Evolutionary conservation across 2,888 invertebrate species (phyloP).

Genomic region (Blera fallax): DNA sequence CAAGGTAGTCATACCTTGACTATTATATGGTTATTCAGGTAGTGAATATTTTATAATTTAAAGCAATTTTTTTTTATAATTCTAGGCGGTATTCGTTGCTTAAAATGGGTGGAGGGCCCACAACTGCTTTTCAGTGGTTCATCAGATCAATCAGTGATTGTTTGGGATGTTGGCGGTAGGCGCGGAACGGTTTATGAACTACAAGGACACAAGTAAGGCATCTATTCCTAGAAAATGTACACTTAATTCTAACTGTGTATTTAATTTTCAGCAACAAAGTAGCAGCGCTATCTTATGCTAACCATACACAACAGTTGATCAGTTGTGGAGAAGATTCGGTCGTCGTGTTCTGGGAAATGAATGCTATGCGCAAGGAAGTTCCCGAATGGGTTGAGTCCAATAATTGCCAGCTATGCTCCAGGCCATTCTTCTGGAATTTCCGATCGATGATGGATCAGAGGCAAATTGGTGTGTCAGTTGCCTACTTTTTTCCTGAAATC

Average conservation of each 20-base stretch:
- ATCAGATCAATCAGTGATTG: constrained; percentile 96
- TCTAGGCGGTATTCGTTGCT: constrained; percentile 85
- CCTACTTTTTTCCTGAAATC: not conserved
- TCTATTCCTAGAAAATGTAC: constrained; percentile 5
- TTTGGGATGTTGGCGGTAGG: constrained; percentile 99
- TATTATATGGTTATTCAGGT: no score
- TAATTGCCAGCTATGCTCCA: constrained; percentile 95
- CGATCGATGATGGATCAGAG: constrained; percentile 99
- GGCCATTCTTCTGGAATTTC: constrained; percentile 99
- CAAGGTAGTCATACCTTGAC: no score
- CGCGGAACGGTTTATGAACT: constrained; percentile 98
- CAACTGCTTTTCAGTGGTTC: constrained; percentile 97
- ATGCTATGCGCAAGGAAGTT: constrained; percentile 92
- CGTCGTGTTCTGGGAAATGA: constrained; percentile 97
- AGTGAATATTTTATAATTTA: no score
- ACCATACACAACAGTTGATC: constrained; percentile 89
- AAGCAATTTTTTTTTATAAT: not conserved
- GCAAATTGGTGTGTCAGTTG: constrained; percentile 85
- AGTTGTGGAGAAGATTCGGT: constrained; percentile 96
- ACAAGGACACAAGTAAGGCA: constrained; percentile 91
- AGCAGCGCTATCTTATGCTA: constrained; percentile 92
- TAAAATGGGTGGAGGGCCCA: constrained; percentile 96
- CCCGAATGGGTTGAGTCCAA: constrained; percentile 98
- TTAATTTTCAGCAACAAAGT: constrained; percentile 89
- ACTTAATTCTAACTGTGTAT: constrained; percentile 73